phyloP scores from a whole-genome alignment of 2,113 vertebrate genomes.

The Lampris incognitus region DNA sequence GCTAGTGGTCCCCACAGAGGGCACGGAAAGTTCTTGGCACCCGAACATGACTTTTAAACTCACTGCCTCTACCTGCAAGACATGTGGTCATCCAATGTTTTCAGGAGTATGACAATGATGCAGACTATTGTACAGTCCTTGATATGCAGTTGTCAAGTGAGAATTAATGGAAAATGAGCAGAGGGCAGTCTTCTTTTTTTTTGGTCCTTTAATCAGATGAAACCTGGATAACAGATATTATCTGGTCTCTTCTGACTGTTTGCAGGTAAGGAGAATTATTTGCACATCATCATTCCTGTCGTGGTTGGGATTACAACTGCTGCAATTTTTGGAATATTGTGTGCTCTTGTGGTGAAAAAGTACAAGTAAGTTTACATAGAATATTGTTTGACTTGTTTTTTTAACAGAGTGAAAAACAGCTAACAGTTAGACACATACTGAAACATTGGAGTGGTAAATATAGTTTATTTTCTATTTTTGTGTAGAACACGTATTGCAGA shows the following conservation, averaged over 20 bases:
- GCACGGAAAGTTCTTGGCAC: too few relatives aligned
- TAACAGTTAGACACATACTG: background rate
- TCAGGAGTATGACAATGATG: too few relatives aligned
- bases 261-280: slow-evolving; percentile 54
- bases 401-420: background rate
- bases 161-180: too few relatives aligned
- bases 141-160: too few relatives aligned
- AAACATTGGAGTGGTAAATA: background rate
- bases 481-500: slow-evolving; percentile 66
- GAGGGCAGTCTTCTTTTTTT: too few relatives aligned
- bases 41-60: too few relatives aligned
- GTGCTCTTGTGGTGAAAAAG: slow-evolving; percentile 68
- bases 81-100: too few relatives aligned
- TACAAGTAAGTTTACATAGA: slow-evolving; percentile 70
- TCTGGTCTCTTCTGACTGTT: background rate
- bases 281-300: slow-evolving; percentile 72
- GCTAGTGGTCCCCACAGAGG: too few relatives aligned
- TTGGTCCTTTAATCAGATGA: background rate
- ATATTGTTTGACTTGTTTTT: background rate
- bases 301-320: slow-evolving; percentile 33
- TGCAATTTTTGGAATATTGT: slow-evolving; percentile 58
- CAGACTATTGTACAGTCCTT: too few relatives aligned
- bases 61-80: too few relatives aligned
- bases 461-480: background rate
- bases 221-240: background rate